These are phyloP conservation scores for Emmelina monodactyla DNA, from an alignment of 2,888 invertebrate genomes.

Conservation along the genomic window DNA sequence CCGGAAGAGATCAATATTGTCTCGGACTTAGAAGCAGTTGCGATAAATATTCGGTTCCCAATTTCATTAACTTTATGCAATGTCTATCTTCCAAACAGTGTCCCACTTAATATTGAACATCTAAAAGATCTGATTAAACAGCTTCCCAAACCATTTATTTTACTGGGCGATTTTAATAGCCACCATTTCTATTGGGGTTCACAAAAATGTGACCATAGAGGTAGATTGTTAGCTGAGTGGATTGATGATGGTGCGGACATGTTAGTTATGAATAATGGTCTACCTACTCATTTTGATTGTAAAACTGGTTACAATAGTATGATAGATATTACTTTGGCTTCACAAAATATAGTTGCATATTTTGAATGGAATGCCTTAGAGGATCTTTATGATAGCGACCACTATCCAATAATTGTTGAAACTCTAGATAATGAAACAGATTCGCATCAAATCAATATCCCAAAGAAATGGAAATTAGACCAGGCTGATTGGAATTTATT, in stretches of 20 bases:
- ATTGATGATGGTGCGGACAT: constrained; percentile 1
- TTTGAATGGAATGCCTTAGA: constrained; percentile 17
- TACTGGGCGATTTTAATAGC: constrained; percentile 4
- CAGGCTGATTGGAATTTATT: constrained; percentile 7
- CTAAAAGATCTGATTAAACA: constrained; percentile 51
- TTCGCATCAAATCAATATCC: constrained; percentile 1
- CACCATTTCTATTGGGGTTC: constrained; percentile 13
- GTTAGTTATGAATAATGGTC: constrained; percentile 8
- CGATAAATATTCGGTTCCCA: constrained; percentile 7
- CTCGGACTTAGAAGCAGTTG: constrained; percentile 6
- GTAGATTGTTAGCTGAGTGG: constrained; percentile 9
- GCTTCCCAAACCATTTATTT: constrained; percentile 43
- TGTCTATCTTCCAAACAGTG: constrained; percentile 11
- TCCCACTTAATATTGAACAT: constrained; percentile 5
- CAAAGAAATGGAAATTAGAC: constrained; percentile 7
- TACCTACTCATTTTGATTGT: constrained; percentile 11
- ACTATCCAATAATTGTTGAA: constrained; percentile 11
- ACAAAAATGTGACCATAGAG: constrained; percentile 11
- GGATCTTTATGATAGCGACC: constrained; percentile 14
- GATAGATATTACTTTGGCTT: constrained; percentile 12
- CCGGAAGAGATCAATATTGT: background rate
- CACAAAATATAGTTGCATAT: constrained; percentile 14
- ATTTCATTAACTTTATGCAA: constrained; percentile 8
- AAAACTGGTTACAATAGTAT: constrained; percentile 9
- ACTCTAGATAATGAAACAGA: background rate